These are phyloP conservation scores for Dermatemys mawii DNA, from an alignment of 2,113 vertebrate species.

Conservation along the genomic window DNA sequence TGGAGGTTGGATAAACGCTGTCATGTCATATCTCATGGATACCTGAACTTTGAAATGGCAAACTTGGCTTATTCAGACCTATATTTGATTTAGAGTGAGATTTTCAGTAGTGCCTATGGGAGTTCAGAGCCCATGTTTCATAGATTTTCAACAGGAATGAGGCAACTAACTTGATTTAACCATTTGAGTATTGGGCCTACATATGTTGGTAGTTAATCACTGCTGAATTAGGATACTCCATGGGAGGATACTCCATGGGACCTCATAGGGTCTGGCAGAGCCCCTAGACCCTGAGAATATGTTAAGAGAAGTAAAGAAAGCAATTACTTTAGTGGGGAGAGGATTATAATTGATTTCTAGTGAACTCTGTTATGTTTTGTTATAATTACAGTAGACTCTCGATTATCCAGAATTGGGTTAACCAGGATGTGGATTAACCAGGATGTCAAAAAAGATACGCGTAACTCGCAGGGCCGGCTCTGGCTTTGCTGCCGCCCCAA, in stretches of 20 bases:
- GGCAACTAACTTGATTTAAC: not conserved
- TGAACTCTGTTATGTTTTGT: not conserved
- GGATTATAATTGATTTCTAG: not conserved
- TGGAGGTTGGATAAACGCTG: not conserved
- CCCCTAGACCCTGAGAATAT: not conserved
- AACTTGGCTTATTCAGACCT: not conserved
- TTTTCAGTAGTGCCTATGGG: not conserved
- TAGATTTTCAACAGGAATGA: not conserved
- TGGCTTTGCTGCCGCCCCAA: too few relatives aligned
- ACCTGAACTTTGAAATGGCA: not conserved
- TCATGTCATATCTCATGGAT: not conserved
- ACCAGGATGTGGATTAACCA: too few relatives aligned
- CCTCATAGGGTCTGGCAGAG: not conserved
- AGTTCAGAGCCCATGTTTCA: not conserved
- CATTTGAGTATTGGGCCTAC: not conserved
- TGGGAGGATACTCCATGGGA: not conserved
- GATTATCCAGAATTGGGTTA: too few relatives aligned
- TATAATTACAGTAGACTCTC: too few relatives aligned
- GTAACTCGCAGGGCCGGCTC: too few relatives aligned
- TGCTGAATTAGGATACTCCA: not conserved
- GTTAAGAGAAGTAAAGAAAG: not conserved
- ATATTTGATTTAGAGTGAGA: not conserved
- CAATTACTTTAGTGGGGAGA: not conserved
- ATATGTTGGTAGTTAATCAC: not conserved
- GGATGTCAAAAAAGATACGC: too few relatives aligned